These are phyloP conservation scores for Melolontha melolontha DNA, from an alignment of 2,888 invertebrate species.

Conservation along the genomic window DNA sequence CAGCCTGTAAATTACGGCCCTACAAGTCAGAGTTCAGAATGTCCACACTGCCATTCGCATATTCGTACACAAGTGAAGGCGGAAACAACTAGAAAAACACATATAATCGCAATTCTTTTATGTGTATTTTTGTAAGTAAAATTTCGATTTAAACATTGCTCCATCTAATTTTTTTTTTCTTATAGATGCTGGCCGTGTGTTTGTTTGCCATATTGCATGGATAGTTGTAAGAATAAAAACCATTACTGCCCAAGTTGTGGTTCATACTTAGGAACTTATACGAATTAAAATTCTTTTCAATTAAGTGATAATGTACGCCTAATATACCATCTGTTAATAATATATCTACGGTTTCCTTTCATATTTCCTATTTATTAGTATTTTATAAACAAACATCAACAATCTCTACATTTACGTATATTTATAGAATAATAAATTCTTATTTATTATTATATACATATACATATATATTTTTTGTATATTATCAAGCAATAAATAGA, in stretches of 20 bases:
- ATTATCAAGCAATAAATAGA: too few species aligned
- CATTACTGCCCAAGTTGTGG: conserved; percentile 40
- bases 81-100: conserved; percentile 29
- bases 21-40: not conserved
- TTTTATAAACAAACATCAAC: too few species aligned
- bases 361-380: too few species aligned
- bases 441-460: too few species aligned
- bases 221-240: conserved; percentile 42
- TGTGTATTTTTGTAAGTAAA: conserved; percentile 33
- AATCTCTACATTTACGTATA: too few species aligned
- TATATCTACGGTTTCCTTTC: too few species aligned
- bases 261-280: conserved; percentile 34
- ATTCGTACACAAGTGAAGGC: conserved; percentile 18
- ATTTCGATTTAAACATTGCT: not conserved
- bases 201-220: conserved; percentile 41
- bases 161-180: conserved; percentile 7
- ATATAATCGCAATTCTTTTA: conserved; percentile 29
- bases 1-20: conserved; percentile 23
- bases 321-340: too few species aligned
- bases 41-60: conserved; percentile 26
- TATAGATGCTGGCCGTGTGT: conserved; percentile 42
- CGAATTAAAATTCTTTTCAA: not conserved
- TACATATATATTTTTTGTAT: too few species aligned
- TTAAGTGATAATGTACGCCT: too few species aligned
- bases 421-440: too few species aligned